A percentile compares a stretch with the other conserved stretches of the same genome.
phyloP scores from a whole-genome alignment of 2,888 invertebrate genomes.

The Zeuzera pyrina region DNA sequence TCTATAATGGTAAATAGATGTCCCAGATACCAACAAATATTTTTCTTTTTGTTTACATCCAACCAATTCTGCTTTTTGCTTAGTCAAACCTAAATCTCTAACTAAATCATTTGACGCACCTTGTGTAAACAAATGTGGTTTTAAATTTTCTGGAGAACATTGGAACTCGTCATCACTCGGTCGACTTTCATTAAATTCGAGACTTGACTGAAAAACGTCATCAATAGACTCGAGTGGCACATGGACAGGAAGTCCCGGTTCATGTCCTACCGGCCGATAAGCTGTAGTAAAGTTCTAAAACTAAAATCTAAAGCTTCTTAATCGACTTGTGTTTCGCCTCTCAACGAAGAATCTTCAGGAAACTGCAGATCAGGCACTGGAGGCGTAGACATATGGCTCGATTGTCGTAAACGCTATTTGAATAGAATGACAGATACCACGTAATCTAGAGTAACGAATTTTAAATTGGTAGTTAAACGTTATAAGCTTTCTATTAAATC shows the following conservation, averaged over 20 bases:
- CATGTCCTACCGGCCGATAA: slow-evolving; percentile 3
- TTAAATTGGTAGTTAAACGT: too few species aligned
- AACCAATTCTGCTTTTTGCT: slow-evolving; percentile 3
- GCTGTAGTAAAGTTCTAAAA: slow-evolving; percentile 1
- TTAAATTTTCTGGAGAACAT: slow-evolving; percentile 2
- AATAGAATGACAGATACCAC: too few species aligned
- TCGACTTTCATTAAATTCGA: slow-evolving; percentile 1
- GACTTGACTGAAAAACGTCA: slow-evolving; percentile 2
- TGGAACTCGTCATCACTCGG: slow-evolving; percentile 2
- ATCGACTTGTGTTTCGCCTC: too few species aligned
- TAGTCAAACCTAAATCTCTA: slow-evolving; percentile 3
- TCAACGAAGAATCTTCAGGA: too few species aligned
- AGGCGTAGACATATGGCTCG: too few species aligned
- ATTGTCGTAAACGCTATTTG: too few species aligned
- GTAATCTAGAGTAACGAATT: too few species aligned
- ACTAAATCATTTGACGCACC: slow-evolving; percentile 3
- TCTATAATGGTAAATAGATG: neutral
- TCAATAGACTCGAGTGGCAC: slow-evolving; percentile 1
- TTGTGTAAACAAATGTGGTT: slow-evolving; percentile 2
- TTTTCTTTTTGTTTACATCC: neutral
- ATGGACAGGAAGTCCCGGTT: slow-evolving; percentile 2
- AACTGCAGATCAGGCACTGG: too few species aligned
- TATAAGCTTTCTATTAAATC: too few species aligned
- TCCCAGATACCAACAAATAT: neutral
- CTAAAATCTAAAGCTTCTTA: too few species aligned